Evolutionary conservation across 2,888 invertebrate genomes (phyloP).

Genomic region (Oscheius sp.): DNA sequence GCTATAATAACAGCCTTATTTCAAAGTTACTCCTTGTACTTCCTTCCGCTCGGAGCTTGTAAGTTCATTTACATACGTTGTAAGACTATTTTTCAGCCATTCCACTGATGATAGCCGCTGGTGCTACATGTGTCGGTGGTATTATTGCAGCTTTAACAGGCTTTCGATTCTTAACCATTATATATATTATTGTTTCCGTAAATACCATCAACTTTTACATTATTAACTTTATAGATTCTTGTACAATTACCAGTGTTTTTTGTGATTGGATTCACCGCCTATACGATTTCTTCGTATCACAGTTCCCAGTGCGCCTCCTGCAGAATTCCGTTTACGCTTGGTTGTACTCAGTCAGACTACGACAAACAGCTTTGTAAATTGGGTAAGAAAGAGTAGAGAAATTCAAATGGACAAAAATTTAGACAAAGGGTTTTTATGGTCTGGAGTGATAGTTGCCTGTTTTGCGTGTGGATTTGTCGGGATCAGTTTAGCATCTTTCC

Average conservation of each 20-base stretch:
- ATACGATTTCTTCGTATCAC: slow-evolving; percentile 9
- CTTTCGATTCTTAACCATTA: slow-evolving; percentile 7
- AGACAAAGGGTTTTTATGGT: slow-evolving; percentile 19
- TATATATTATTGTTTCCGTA: slow-evolving; percentile 21
- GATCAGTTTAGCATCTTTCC: background rate
- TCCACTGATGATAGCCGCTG: slow-evolving; percentile 31
- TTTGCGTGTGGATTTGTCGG: slow-evolving; percentile 24
- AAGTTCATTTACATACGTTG: background rate
- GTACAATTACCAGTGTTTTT: slow-evolving; percentile 25
- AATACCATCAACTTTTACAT: background rate
- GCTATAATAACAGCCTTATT: background rate
- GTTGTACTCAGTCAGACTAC: slow-evolving; percentile 3
- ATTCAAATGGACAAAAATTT: background rate
- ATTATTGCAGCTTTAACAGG: slow-evolving; percentile 26
- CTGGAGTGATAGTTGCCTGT: slow-evolving; percentile 17
- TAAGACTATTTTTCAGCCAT: slow-evolving; percentile 2
- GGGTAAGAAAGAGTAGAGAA: background rate
- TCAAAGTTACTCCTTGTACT: slow-evolving; percentile 3
- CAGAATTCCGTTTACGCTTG: too few relatives aligned
- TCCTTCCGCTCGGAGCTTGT: slow-evolving; percentile 20
- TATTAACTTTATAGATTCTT: slow-evolving; percentile 6
- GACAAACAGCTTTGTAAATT: background rate
- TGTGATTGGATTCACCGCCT: slow-evolving; percentile 25
- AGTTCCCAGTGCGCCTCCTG: background rate
- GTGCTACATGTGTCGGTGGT: slow-evolving; percentile 15